Evolutionary conservation across 2,888 invertebrate genomes (phyloP).

Genomic region (Esperia sulphurella): DNA sequence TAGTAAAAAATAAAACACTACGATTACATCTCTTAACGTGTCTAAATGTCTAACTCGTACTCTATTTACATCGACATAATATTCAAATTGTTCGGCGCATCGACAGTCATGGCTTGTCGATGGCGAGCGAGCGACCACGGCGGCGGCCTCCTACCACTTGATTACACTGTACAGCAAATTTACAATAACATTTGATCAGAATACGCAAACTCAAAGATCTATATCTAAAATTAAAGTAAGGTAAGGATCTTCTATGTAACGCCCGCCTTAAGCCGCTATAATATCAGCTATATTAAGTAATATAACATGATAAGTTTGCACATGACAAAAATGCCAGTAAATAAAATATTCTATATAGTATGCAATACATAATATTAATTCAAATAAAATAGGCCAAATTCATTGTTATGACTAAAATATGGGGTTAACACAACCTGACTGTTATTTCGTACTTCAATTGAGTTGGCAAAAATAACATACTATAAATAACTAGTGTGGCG

Average conservation of each 20-base stretch:
- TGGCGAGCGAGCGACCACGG: slow-evolving; percentile 32
- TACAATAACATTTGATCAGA: slow-evolving; percentile 75
- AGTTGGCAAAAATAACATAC: slow-evolving; percentile 42
- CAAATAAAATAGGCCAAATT: slow-evolving; percentile 70
- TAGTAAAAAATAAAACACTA: slow-evolving; percentile 66
- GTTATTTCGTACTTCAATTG: slow-evolving; percentile 34
- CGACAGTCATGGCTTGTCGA: slow-evolving; percentile 55
- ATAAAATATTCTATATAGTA: slow-evolving; percentile 35
- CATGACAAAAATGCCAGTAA: slow-evolving; percentile 62
- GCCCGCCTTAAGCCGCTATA: slow-evolving; percentile 73
- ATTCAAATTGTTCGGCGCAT: slow-evolving; percentile 69
- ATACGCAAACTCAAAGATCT: slow-evolving; percentile 73
- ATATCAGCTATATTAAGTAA: slow-evolving; percentile 72
- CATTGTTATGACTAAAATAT: slow-evolving; percentile 59
- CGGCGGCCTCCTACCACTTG: slow-evolving; percentile 48
- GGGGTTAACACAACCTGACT: slow-evolving; percentile 66
- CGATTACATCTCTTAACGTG: slow-evolving; percentile 65
- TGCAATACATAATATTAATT: slow-evolving; percentile 26
- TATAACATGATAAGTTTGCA: slow-evolving; percentile 60
- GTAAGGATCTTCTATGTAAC: slow-evolving; percentile 62
- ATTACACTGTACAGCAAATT: slow-evolving; percentile 71
- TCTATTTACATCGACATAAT: slow-evolving; percentile 72
- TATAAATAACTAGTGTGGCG: slow-evolving; percentile 42
- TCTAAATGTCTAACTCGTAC: slow-evolving; percentile 71
- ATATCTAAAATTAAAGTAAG: slow-evolving; percentile 65